Conservation (phyloP, 2,888 invertebrate genomes). For the Drosophila conformis region DNA sequence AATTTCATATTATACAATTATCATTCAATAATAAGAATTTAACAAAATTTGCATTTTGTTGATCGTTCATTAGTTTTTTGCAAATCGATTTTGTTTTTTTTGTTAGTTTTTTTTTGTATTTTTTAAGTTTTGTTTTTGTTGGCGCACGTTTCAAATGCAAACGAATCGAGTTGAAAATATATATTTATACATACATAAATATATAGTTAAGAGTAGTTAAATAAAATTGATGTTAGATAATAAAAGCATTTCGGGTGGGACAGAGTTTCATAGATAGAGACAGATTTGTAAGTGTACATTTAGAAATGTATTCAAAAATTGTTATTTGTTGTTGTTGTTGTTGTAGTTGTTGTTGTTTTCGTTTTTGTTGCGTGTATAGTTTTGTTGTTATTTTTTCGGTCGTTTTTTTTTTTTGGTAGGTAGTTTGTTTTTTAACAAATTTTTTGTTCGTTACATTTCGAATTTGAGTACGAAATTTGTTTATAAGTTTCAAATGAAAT, state of each 20-base stretch:
- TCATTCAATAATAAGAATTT: conserved; percentile 26
- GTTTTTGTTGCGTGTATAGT: conserved; percentile 56
- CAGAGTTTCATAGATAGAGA: conserved; percentile 47
- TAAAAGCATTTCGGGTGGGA: conserved; percentile 71
- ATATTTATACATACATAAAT: conserved; percentile 74
- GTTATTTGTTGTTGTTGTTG: conserved; percentile 55
- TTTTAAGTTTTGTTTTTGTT: conserved; percentile 25
- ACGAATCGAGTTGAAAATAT: conserved; percentile 67
- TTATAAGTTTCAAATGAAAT: conserved; percentile 68
- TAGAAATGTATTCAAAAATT: conserved; percentile 49
- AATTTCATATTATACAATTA: conserved; percentile 43
- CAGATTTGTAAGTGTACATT: conserved; percentile 57
- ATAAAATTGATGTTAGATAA: conserved; percentile 73
- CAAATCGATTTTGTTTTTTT: conserved; percentile 24
- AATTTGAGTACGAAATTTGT: conserved; percentile 63
- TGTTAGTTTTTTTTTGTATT: not conserved
- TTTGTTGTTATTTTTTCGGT: conserved; percentile 41
- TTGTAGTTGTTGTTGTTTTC: conserved; percentile 47
- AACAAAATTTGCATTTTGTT: conserved; percentile 16
- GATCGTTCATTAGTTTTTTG: conserved; percentile 41
- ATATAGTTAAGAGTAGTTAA: conserved; percentile 72
- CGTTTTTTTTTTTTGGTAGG: conserved; percentile 22
- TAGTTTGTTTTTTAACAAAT: conserved; percentile 29
- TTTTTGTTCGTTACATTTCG: conserved; percentile 48
- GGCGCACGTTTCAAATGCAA: conserved; percentile 70